A percentile compares a stretch with the other conserved stretches of the same genome.
Evolutionary conservation across 2,888 invertebrate genomes (phyloP).

Genomic region (Drosophila diplacantha): DNA sequence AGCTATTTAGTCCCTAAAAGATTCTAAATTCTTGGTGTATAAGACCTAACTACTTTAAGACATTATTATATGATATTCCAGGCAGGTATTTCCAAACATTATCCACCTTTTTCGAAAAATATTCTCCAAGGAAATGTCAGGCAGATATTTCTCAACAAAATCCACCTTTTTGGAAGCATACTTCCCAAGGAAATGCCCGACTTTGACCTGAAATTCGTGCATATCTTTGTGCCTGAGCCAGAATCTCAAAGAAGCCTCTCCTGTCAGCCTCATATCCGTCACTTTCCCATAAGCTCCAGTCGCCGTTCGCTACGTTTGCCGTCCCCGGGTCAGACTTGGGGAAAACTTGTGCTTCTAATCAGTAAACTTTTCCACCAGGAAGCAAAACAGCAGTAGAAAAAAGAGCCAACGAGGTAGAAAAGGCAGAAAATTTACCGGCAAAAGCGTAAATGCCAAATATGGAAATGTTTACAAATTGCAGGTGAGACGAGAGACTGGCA

Average conservation of each 20-base stretch:
- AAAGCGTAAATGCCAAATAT: constrained; percentile 67
- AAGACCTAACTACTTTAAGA: too few species aligned
- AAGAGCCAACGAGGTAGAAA: constrained; percentile 7
- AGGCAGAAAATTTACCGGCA: constrained; percentile 34
- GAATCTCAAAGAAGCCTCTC: constrained; percentile 20
- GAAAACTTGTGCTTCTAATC: constrained; percentile 35
- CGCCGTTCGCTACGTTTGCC: neutral
- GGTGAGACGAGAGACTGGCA: constrained; percentile 58
- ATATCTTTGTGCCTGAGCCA: constrained; percentile 4
- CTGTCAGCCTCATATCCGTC: constrained; percentile 35
- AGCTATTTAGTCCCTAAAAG: too few species aligned
- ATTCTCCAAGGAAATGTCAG: too few species aligned
- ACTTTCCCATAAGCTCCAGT: constrained; percentile 25
- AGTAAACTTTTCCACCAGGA: constrained; percentile 37
- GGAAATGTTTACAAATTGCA: constrained; percentile 75
- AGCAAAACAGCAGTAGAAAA: constrained; percentile 12
- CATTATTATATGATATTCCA: too few species aligned
- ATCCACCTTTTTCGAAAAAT: too few species aligned
- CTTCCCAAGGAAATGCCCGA: neutral
- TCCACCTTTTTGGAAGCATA: neutral
- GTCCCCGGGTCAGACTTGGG: constrained; percentile 26
- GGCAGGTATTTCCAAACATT: too few species aligned
- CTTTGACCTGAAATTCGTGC: constrained; percentile 15
- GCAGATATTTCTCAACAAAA: too few species aligned
- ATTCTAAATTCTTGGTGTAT: neutral